phyloP scores from a whole-genome alignment of 1,140 invertebrate species.

The Euura lappo region DNA sequence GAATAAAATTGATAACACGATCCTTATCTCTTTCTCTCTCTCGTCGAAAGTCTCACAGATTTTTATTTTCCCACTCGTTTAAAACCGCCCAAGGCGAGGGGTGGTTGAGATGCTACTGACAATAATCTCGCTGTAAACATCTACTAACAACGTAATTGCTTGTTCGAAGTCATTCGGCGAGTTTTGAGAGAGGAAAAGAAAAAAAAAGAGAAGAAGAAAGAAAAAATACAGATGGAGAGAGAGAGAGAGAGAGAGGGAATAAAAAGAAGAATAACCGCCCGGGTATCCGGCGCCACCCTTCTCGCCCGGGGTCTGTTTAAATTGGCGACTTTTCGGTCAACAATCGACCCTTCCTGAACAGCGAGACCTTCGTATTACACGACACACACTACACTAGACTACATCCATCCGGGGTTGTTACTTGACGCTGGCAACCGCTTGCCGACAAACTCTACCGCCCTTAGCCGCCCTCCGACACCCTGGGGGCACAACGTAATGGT shows the following conservation, averaged over 20 bases:
- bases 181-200: constrained; percentile 17
- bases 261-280: constrained; percentile 31
- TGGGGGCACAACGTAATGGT: constrained; percentile 59
- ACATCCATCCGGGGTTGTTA: not conserved
- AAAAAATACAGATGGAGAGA: not conserved
- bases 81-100: constrained; percentile 49
- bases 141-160: constrained; percentile 62
- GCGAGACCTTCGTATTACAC: constrained; percentile 35
- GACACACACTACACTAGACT: constrained; percentile 28
- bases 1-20: constrained; percentile 9
- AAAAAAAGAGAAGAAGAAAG: not conserved
- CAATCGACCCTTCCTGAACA: constrained; percentile 60
- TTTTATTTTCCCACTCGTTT: constrained; percentile 20
- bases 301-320: constrained; percentile 59
- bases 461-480: constrained; percentile 34
- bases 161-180: constrained; percentile 39
- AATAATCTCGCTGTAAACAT: constrained; percentile 63
- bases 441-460: not conserved
- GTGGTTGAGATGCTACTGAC: constrained; percentile 48
- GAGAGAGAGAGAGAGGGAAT: constrained; percentile 6
- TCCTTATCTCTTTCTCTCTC: constrained; percentile 17
- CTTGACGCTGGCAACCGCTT: not conserved
- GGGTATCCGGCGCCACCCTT: constrained; percentile 19
- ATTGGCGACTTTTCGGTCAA: constrained; percentile 64
- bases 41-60: constrained; percentile 33